Conservation (phyloP, 2,113 vertebrate species). For the Brachionichthys hirsutus region DNA sequence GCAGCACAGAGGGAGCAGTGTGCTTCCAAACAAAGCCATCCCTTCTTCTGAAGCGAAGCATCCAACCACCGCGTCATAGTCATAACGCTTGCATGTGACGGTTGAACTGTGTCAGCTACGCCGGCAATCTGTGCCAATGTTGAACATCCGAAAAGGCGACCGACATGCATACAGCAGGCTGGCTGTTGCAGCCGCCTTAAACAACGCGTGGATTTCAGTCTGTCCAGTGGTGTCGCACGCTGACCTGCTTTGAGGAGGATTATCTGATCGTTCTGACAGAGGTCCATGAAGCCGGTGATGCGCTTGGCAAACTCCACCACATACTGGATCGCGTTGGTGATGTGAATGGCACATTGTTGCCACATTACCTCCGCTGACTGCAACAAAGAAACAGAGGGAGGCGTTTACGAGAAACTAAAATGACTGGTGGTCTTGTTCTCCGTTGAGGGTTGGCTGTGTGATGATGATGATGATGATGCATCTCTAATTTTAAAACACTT, state of each 20-base stretch:
- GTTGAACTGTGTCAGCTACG: conserved; percentile 4
- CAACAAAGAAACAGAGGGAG: conserved; percentile 11
- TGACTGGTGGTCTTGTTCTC: background rate
- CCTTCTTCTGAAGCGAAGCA: conserved; percentile 19
- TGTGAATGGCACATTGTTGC: conserved; percentile 87
- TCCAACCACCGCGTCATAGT: conserved; percentile 3
- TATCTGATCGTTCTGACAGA: conserved; percentile 93
- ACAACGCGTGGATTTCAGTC: background rate
- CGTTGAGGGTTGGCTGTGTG: background rate
- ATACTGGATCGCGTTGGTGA: conserved; percentile 91
- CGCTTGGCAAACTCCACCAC: conserved; percentile 92
- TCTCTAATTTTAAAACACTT: background rate
- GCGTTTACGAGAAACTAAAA: conserved; percentile 3
- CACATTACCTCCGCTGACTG: conserved; percentile 89
- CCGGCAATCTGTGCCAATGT: conserved; percentile 11
- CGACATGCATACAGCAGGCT: background rate
- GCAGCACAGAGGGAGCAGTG: background rate
- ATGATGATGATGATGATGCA: background rate
- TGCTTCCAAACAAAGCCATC: conserved; percentile 27
- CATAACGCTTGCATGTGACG: conserved; percentile 37
- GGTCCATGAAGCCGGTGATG: conserved; percentile 90
- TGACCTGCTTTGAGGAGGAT: conserved; percentile 94
- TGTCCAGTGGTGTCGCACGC: conserved; percentile 23
- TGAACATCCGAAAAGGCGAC: background rate
- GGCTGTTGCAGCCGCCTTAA: conserved; percentile 3